Base-by-base conservation (phyloP, 2,888 invertebrate species). In the Macrostomum cliftonense region DNA sequence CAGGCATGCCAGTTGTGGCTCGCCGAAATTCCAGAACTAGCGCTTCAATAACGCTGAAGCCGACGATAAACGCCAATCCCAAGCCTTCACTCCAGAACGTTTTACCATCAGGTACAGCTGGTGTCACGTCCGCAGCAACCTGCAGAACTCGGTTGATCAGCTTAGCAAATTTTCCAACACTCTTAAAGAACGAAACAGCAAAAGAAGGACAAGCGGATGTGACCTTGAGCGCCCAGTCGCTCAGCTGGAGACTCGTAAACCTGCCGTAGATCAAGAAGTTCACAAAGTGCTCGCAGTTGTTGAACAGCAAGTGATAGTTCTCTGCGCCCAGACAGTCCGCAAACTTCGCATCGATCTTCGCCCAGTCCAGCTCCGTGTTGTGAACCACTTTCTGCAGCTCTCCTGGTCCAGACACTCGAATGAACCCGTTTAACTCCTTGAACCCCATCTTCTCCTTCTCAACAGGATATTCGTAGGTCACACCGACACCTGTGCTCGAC, bases 401-500 rank as follows among this genome's bases (percentile, higher is more conserved):
- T 7, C 19, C 19, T 7, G 45, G 36, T 17, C 36, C 37, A 45
- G 37, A 7, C 40, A 40, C 16, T 19, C 16, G 16, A 16, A 40
- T 5, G 12, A 14, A 14, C 12, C 36, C n/a, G 13, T 36, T n/a
- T 5, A 43, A 43, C 14, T 16, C 14, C 5, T 17, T 40, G 19
- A 17, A 17, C 9, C 19, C 19, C 40, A 40, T 40, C 19, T 40
- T 9, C 40, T 7, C 17, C 2, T 40, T 17, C 17, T 40, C 40
- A 19, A 9, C 19, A 7, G 17, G 17, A 19, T 2, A 2, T 16
- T 40, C 40, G 9, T 19, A 40, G 9, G 19, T 16, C 19, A 40
- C 75, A 77, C 57, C 86, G 87, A 0, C 47, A 63, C 7, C 68
- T 28, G 28, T 28, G 28, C 28, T 7, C 28, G 28, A 28, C 28